These are phyloP conservation scores for Callitettix versicolor DNA, from an alignment of 1,140 invertebrate genomes.

Conservation along the genomic window DNA sequence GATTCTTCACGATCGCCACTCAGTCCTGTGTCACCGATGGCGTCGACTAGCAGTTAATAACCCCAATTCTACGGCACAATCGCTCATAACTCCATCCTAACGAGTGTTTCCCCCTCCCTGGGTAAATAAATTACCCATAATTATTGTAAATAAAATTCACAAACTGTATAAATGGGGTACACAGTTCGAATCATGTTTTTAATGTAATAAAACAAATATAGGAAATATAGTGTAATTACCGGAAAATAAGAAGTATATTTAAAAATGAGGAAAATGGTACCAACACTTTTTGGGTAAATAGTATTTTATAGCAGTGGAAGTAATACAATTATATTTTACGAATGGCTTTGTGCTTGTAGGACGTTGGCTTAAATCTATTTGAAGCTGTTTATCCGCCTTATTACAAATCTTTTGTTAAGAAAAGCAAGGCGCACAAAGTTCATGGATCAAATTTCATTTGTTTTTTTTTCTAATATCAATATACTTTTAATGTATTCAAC, in stretches of 20 bases:
- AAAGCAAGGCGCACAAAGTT: too few relatives aligned
- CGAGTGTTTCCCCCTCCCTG: neutral
- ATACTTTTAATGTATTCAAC: too few relatives aligned
- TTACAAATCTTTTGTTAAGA: too few relatives aligned
- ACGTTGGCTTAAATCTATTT: too few relatives aligned
- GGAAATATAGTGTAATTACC: too few relatives aligned
- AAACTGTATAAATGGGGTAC: constrained; percentile 9
- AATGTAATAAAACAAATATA: constrained; percentile 7
- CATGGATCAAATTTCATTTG: too few relatives aligned
- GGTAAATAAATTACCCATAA: neutral
- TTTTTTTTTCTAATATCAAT: too few relatives aligned
- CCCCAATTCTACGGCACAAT: constrained; percentile 1
- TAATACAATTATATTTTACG: constrained; percentile 13
- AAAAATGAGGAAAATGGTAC: neutral
- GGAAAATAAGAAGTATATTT: too few relatives aligned
- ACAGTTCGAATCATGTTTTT: constrained; percentile 11
- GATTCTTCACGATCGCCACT: constrained; percentile 72
- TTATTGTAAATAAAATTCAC: constrained; percentile 14
- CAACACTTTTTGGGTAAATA: constrained; percentile 7
- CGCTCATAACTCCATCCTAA: constrained; percentile 1
- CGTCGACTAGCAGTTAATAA: constrained; percentile 76
- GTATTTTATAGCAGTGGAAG: constrained; percentile 9
- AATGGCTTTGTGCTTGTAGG: constrained; percentile 3
- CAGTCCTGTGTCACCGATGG: constrained; percentile 70
- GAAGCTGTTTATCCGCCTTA: too few relatives aligned